Base-by-base conservation (phyloP, 1,140 invertebrate species). In the Lordiphosa mommai region DNA sequence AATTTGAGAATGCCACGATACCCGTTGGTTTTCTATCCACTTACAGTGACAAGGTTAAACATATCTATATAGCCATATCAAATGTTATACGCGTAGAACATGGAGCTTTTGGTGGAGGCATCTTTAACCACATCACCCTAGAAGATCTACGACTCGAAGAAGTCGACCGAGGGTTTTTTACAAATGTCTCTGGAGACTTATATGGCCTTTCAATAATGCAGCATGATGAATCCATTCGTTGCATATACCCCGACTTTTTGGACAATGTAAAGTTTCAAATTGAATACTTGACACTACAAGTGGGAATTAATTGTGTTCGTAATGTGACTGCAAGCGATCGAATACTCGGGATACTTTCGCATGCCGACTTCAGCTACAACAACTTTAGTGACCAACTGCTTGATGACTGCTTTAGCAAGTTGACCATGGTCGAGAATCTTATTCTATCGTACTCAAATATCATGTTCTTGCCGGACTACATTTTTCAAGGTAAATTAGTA, bases 291-390 rank as follows among this genome's bases (percentile, higher is more conserved):
- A 32, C 8, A 0, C 37, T 87, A 8, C 60, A 72, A 44, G 44
- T 47, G 20, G 67, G 71, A 9, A 34, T 74, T 5, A 7, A 36
- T 2, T 51, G 58, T 56, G 47, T 85, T 0, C 49, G 48, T 0
- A 82, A 87, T 63, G n/a, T 88, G 0, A 86, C 86, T 0, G 80
- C 60, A 3, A 55, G 44, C 2, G 43, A 56, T 40, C 40, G 65
- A 4, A 48, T 84, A 1, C 30, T 79, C 0, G 58, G 55, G 1
- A 47, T 44, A 9, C 29, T 87, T 4, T 6, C 23, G 13, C 13
- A 64, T 36, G 71, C 67, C 0, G 72, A 86, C 30, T 66, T 88
- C 4, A 69, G 72, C 27, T 52, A 57, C 13, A 88, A 87, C 17
- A 56, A 69, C 32, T 70, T 82, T 13, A 36, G 49, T 5, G 8